Evolutionary conservation across 2,888 invertebrate species (phyloP).

Genomic region (Andrena hattorfiana): DNA sequence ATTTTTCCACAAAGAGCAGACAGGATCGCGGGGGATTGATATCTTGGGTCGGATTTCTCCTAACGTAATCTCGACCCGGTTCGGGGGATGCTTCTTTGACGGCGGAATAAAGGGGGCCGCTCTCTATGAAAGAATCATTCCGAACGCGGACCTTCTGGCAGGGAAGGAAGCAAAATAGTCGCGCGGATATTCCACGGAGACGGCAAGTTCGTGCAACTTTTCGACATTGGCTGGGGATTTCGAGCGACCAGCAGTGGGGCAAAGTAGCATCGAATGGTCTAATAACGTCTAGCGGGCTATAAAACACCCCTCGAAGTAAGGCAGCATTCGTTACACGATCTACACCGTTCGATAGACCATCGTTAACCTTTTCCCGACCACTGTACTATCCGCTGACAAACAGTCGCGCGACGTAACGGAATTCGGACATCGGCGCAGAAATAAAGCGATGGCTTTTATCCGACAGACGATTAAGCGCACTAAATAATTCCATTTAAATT

Average conservation of each 20-base stretch:
- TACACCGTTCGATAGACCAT: too few species aligned
- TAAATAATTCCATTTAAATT: slow-evolving; percentile 9
- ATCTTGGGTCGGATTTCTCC: not conserved
- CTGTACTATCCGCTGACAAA: too few species aligned
- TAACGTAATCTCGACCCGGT: slow-evolving; percentile 36
- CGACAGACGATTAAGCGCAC: not conserved
- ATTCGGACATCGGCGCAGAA: not conserved
- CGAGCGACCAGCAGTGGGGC: too few species aligned
- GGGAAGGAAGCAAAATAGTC: not conserved
- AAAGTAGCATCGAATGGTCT: too few species aligned
- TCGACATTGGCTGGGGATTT: not conserved
- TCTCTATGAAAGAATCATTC: slow-evolving; percentile 11
- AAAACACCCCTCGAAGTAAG: too few species aligned
- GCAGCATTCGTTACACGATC: too few species aligned
- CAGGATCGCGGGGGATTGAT: not conserved
- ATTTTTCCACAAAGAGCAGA: not conserved
- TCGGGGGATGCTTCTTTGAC: slow-evolving; percentile 2
- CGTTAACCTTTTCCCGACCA: too few species aligned
- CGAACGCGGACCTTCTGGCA: slow-evolving; percentile 11
- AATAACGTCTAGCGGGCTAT: too few species aligned
- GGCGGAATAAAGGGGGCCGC: slow-evolving; percentile 24
- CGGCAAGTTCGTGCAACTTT: not conserved
- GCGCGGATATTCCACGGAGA: not conserved
- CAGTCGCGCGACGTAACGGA: not conserved
- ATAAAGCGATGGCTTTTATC: not conserved